Base-by-base conservation (phyloP, 1,140 invertebrate genomes). In the Hylyphantes graminicola region DNA sequence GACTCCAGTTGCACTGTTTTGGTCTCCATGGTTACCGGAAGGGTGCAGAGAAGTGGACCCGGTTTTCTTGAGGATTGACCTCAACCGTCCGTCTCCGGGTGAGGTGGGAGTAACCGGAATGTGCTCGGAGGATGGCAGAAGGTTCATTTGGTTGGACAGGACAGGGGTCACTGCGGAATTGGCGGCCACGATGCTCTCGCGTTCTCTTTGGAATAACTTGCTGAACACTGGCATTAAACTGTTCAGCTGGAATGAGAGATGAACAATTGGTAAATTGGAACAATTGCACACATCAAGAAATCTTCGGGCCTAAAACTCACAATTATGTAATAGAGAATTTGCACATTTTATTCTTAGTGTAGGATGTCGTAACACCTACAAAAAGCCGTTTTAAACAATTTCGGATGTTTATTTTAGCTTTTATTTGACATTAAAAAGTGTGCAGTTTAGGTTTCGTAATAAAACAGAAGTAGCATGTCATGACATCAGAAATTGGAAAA, bases 111-210 rank as follows among this genome's bases (percentile, higher is more conserved):
- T 86, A 51, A 84, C 7, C 7, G 85, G 85, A 17, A 80, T 7
- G 21, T 80, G 64, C 59, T 85, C 68, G 35, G 68, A 67, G 35
- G 63, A 78, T 68, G 77, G 87, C 11, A 89, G 76, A 64, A 90
- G 80, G 19, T 83, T 83, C 17, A 83, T 83, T 88, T 89, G 86
- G 53, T 87, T 87, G 68, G 76, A 67, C 55, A 85, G 57, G 76
- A 86, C 48, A 59, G 64, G 85, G 54, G 64, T 78, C 57, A 65
- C 67, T 12, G 72, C 72, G 53, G 72, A 63, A 21, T 63, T 80
- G 63, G 63, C 53, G 17, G 61, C 59, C 19, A 61, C 12, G 19
- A 59, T 72, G 68, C 85, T 74, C 48, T 80, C 72, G 7, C 63
- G 35, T 72, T 86, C 79, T 70, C 59, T 70, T 55, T 77, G 72